Percentiles rank a stretch among this genome's conserved stretches.
Evolutionary conservation across 2,113 vertebrate genomes (phyloP).

Genomic region (Tiliqua scincoides): DNA sequence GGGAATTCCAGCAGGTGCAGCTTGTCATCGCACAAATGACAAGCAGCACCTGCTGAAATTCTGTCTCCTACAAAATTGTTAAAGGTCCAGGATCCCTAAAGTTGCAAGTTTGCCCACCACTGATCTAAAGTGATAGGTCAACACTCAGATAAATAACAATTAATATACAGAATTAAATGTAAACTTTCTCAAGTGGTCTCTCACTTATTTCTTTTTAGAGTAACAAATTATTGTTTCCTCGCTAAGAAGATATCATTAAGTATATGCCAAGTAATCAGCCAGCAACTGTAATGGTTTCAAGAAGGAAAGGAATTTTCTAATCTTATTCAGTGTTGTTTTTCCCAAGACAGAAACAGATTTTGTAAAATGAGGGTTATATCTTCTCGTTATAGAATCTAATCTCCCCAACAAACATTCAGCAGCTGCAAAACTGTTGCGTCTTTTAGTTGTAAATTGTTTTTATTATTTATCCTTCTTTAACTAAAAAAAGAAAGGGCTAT

Average conservation of each 20-base stretch:
- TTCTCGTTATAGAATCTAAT: slow-evolving; percentile 84
- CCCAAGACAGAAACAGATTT: slow-evolving; percentile 81
- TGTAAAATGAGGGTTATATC: slow-evolving; percentile 82
- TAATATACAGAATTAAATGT: slow-evolving; percentile 61
- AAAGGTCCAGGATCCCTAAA: too few species aligned
- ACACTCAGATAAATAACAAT: slow-evolving; percentile 35
- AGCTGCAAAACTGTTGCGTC: slow-evolving; percentile 76
- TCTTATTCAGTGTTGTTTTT: slow-evolving; percentile 75
- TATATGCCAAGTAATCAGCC: slow-evolving; percentile 76
- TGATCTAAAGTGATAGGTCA: slow-evolving; percentile 25
- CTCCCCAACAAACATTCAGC: slow-evolving; percentile 80
- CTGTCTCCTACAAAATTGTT: too few species aligned
- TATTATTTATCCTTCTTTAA: slow-evolving; percentile 84
- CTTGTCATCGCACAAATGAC: too few species aligned
- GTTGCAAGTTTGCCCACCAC: too few species aligned
- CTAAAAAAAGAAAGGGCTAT: slow-evolving; percentile 73
- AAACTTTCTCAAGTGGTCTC: slow-evolving; percentile 45
- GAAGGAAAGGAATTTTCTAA: slow-evolving; percentile 76
- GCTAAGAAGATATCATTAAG: slow-evolving; percentile 75
- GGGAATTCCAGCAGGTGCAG: too few species aligned
- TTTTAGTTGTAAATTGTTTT: slow-evolving; percentile 79
- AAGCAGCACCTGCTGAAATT: too few species aligned
- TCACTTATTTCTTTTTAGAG: slow-evolving; percentile 47
- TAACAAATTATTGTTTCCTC: slow-evolving; percentile 76
- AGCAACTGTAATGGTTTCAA: slow-evolving; percentile 74